These are phyloP conservation scores for Raja brachyura DNA, from an alignment of 2,113 vertebrate genomes.

Conservation along the genomic window DNA sequence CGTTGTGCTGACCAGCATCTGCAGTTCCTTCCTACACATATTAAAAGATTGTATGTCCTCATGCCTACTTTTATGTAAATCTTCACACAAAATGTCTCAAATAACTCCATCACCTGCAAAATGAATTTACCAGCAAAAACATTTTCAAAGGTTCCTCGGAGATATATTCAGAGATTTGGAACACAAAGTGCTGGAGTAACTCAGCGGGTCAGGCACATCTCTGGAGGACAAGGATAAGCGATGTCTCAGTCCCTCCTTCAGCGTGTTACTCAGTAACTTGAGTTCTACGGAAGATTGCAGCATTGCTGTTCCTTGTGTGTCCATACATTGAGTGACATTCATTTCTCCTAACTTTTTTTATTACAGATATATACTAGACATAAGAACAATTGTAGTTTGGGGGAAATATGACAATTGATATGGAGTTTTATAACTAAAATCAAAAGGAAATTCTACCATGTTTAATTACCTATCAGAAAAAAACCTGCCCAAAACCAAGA, in stretches of 20 bases:
- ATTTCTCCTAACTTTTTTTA: neutral
- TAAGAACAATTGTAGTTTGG: neutral
- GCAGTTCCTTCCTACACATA: neutral
- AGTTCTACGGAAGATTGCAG: too few species aligned
- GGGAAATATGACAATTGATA: neutral
- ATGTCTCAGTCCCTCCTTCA: too few species aligned
- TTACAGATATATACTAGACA: neutral
- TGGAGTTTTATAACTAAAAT: neutral
- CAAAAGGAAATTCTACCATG: neutral
- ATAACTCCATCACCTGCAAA: neutral
- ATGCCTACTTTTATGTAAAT: neutral
- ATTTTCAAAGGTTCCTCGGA: too few species aligned
- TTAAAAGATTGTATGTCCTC: neutral
- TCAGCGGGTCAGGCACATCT: too few species aligned
- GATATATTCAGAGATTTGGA: too few species aligned
- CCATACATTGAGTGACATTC: neutral
- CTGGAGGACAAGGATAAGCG: too few species aligned
- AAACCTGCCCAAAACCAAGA: neutral
- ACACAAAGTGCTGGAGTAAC: too few species aligned
- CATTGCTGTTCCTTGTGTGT: too few species aligned
- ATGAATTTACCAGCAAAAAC: neutral
- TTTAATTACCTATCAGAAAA: neutral
- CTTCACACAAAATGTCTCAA: neutral
- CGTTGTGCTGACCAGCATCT: too few species aligned
- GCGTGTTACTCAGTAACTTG: too few species aligned